Evolutionary conservation across 2,888 invertebrate species (phyloP), one percentile per base, ranked within the genome.

Genomic region (Perizoma flavofasciatum): DNA sequence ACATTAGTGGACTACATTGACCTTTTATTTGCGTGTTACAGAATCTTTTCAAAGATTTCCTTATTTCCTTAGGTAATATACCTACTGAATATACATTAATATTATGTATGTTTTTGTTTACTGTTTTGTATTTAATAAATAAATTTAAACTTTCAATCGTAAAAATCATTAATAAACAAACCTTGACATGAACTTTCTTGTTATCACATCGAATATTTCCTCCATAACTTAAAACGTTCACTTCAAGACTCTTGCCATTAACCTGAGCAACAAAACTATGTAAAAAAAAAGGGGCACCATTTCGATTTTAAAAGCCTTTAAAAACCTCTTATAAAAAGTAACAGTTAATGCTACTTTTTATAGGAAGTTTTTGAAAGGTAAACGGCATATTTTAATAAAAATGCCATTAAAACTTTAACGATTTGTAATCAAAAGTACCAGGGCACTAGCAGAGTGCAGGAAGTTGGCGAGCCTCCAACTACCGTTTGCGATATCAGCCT

Each of bases 381-480:
- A 46, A 5, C 3, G 22, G 49, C 49, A 35, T 49, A 22, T 46
- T 45, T 41, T 44, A 51, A 34, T 46, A 49, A 46, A 61, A 46
- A 52, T 32, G 37, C 44, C 37, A 50, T 51, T 57, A 49, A 47
- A 61, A 47, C 35, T 57, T 41, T 43, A 53, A 49, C 50, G 50
- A 50, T 61, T 51, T 58, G 54, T 59, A 61, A 55, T 51, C 50
- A 59, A 35, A 57, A 73, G 68, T 74, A 76, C 72, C 65, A 74
- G 73, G 74, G 59, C 56, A 59, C 68, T 63, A 76, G 55, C 71
- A 68, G 69, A 69, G 55, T 59, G 65, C 64, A 68, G 69, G 63
- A 71, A 65, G 70, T 68, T 79, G 81, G 81, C 78, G 56, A 51
- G 48, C 40, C 54, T 73, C 78, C 81, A 78, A 68, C 63, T 55